Conservation (phyloP, 2,797 vertebrate species). For the Peromyscus attwateri region DNA sequence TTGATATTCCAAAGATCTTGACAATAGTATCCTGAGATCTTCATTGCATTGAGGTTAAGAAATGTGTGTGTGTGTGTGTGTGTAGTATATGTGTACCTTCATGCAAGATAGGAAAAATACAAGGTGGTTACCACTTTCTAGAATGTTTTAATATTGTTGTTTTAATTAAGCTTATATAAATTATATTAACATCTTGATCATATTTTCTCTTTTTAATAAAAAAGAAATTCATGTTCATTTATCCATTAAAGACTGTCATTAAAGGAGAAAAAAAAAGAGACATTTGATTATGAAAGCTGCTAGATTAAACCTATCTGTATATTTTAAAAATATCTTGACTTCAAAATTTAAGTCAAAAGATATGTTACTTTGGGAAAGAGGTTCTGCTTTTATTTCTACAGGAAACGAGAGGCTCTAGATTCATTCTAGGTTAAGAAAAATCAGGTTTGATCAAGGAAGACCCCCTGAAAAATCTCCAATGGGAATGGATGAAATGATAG, state of each 20-base stretch:
- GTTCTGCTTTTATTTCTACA: no score
- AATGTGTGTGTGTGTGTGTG: not conserved
- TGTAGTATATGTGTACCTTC: not conserved
- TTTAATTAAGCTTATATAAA: slow-evolving; percentile 27
- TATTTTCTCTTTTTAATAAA: slow-evolving; percentile 16
- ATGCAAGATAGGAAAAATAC: not conserved
- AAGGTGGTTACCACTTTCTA: not conserved
- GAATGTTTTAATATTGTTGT: not conserved
- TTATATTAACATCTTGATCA: slow-evolving; percentile 37
- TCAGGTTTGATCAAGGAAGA: no score
- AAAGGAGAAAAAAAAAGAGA: not conserved
- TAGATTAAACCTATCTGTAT: no score
- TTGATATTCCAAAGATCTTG: not conserved
- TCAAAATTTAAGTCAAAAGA: no score
- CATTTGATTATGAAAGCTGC: no score
- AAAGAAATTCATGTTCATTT: slow-evolving; percentile 36
- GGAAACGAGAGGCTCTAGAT: no score
- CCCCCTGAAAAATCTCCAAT: no score
- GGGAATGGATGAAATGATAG: no score
- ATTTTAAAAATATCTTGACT: no score
- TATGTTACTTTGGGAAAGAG: no score
- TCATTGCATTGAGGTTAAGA: not conserved
- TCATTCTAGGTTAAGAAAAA: no score
- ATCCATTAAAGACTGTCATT: slow-evolving; percentile 49
- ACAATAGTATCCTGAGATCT: not conserved